Conservation (phyloP, 2,888 invertebrate species). For the Spilarctia lutea region DNA sequence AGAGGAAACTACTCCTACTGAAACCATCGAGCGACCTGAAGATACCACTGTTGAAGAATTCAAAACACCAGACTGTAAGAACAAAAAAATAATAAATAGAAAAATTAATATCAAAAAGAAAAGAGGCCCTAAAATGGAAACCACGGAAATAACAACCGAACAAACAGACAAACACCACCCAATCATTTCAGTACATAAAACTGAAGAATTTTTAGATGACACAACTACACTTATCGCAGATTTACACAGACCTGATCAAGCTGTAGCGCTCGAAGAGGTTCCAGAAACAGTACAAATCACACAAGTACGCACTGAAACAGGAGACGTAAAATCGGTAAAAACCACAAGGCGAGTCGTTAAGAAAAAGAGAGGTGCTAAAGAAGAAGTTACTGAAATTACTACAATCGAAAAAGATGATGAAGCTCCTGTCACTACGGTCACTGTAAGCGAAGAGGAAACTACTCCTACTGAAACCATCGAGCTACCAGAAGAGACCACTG, state of each 20-base stretch:
- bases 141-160: constrained; percentile 26
- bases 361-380: constrained; percentile 42
- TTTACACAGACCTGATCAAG: constrained; percentile 33
- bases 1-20: constrained; percentile 50
- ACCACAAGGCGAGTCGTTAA: constrained; percentile 55
- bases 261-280: constrained; percentile 41
- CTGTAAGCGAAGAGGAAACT: constrained; percentile 61
- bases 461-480: constrained; percentile 6
- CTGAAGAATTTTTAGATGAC: constrained; percentile 30
- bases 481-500: constrained; percentile 14
- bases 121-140: constrained; percentile 14
- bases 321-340: neutral
- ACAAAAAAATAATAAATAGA: no score
- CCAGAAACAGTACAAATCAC: constrained; percentile 39
- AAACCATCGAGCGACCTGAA: no score
- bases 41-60: neutral
- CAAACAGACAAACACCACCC: constrained; percentile 49
- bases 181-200: constrained; percentile 50
- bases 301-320: constrained; percentile 39
- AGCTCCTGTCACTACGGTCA: constrained; percentile 39
- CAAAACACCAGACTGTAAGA: no score
- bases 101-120: constrained; percentile 15
- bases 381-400: constrained; percentile 5
- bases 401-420: constrained; percentile 27
- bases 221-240: constrained; percentile 18